phyloP scores from a whole-genome alignment of 1,140 invertebrate genomes.

The Apis florea region DNA sequence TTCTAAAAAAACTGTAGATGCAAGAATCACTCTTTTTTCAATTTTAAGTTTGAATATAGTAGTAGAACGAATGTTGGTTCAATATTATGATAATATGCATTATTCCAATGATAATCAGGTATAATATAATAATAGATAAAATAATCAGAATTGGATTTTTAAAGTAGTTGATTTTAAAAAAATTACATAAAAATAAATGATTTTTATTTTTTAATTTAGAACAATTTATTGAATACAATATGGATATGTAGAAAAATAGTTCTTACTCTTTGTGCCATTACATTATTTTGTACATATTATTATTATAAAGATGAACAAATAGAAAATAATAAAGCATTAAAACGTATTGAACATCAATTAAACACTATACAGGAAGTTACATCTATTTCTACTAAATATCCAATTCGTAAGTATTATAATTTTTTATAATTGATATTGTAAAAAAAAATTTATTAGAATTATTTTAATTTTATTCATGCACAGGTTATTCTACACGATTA shows the following conservation, averaged over 20 bases:
- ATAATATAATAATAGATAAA: no score
- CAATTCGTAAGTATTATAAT: conserved; percentile 58
- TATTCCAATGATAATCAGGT: conserved; percentile 65
- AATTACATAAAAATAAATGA: not conserved
- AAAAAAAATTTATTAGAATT: not conserved
- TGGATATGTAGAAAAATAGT: conserved; percentile 71
- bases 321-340: conserved; percentile 68
- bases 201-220: conserved; percentile 45
- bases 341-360: conserved; percentile 70
- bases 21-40: conserved; percentile 81
- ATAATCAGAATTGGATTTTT: no score
- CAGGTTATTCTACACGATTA: conserved; percentile 27
- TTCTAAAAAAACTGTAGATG: conserved; percentile 78
- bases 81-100: conserved; percentile 66
- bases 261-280: conserved; percentile 64
- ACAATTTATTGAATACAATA: conserved; percentile 60
- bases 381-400: conserved; percentile 32
- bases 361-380: conserved; percentile 58
- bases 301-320: conserved; percentile 67
- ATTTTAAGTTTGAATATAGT: conserved; percentile 78
- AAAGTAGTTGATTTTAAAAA: no score
- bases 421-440: not conserved
- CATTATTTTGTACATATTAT: conserved; percentile 69
- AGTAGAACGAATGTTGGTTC: conserved; percentile 73
- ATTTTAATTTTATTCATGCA: conserved; percentile 13